Evolutionary conservation across 1,140 invertebrate species (phyloP).

Genomic region (Drosophila malerkotliana): DNA sequence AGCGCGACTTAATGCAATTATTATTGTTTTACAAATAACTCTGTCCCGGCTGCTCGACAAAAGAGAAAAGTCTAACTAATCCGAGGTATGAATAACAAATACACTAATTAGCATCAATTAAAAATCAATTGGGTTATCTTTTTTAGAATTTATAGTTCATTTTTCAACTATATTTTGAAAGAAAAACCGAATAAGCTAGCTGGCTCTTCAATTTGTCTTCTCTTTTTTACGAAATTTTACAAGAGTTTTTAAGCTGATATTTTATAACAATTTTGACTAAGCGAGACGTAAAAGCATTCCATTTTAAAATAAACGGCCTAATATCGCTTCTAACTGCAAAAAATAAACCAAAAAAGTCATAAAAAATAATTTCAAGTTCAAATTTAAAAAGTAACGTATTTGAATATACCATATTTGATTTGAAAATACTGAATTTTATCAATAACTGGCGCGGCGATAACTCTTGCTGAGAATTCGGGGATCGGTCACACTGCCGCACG

Average conservation of each 20-base stretch:
- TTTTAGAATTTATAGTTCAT: background rate
- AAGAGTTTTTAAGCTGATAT: too few relatives aligned
- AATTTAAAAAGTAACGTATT: background rate
- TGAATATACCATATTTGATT: background rate
- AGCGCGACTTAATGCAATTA: slow-evolving; percentile 19
- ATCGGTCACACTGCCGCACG: background rate
- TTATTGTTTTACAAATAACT: slow-evolving; percentile 10
- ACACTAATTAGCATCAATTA: background rate
- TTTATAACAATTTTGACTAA: too few relatives aligned
- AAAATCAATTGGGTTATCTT: background rate
- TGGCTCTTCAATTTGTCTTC: too few relatives aligned
- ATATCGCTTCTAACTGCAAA: background rate
- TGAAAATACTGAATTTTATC: background rate
- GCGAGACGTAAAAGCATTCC: too few relatives aligned
- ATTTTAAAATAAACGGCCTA: background rate
- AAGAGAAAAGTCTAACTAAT: background rate
- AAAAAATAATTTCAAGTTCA: background rate
- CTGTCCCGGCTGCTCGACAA: background rate
- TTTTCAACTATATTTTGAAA: background rate
- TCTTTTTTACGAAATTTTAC: too few relatives aligned
- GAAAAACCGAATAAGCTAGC: background rate
- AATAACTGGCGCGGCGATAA: background rate
- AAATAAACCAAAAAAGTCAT: background rate
- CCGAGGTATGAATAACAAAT: background rate
- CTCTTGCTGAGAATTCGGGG: background rate